Percentiles rank a stretch among this genome's conserved stretches.
Evolutionary conservation across 1,140 invertebrate genomes (phyloP).

Genomic region (Telenomus remus): DNA sequence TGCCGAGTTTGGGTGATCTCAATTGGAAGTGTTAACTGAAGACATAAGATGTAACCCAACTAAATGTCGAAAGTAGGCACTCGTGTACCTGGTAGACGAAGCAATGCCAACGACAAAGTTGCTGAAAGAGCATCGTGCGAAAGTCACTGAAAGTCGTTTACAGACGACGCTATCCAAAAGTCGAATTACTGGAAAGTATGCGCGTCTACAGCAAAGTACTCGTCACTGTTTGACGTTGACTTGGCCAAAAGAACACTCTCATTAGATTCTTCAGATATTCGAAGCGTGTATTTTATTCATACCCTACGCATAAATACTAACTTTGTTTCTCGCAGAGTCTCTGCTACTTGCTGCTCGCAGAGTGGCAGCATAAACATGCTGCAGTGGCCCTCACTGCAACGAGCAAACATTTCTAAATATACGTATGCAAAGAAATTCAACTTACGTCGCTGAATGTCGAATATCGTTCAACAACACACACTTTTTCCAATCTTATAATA

Average conservation of each 20-base stretch:
- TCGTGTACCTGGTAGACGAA: conserved; percentile 14
- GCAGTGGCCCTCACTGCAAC: not conserved
- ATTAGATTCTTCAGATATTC: conserved; percentile 21
- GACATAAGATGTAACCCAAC: conserved; percentile 39
- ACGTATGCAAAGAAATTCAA: conserved; percentile 15
- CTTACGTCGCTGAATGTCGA: conserved; percentile 27
- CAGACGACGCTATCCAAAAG: conserved; percentile 9
- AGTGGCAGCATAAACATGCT: conserved; percentile 20
- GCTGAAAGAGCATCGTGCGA: conserved; percentile 35
- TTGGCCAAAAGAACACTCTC: not conserved
- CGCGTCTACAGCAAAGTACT: not conserved
- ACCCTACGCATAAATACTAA: conserved; percentile 2
- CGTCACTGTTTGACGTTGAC: no score
- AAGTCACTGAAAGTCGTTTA: conserved; percentile 35
- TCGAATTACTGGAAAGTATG: conserved; percentile 4
- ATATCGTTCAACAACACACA: conserved; percentile 23
- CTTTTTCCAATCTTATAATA: conserved; percentile 23
- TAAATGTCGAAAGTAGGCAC: conserved; percentile 32
- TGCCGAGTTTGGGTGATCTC: conserved; percentile 38
- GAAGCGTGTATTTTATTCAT: not conserved
- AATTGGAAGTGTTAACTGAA: conserved; percentile 48
- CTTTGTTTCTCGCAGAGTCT: conserved; percentile 8
- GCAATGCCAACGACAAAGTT: conserved; percentile 32
- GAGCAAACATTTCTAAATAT: conserved; percentile 25
- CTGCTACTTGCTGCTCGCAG: conserved; percentile 6